phyloP scores from a whole-genome alignment of 30 jellyfish, hydroid and myxozoan genomes.

The Cassiopea xamachana region DNA sequence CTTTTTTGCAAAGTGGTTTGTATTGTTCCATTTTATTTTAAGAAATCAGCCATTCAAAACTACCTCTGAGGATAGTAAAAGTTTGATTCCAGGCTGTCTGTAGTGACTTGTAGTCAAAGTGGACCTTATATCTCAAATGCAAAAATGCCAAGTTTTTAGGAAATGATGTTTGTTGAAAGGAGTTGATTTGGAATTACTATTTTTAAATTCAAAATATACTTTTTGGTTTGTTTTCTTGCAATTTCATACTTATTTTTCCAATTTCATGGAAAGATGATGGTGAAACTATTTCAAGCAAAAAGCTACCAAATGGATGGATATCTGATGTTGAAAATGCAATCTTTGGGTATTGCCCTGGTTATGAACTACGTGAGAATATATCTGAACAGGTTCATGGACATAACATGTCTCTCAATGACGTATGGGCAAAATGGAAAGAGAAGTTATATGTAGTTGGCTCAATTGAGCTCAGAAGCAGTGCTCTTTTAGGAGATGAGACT shows the following conservation, averaged over 20 bases:
- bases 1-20: no score
- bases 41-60: no score
- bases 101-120: no score
- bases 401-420: not conserved
- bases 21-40: no score
- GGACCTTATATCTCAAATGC: no score
- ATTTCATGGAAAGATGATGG: conserved; percentile 12
- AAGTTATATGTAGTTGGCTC: conserved; percentile 64
- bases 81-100: no score
- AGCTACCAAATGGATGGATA: conserved; percentile 54
- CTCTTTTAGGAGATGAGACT: conserved; percentile 58
- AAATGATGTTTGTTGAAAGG: no score
- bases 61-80: no score
- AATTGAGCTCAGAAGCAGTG: conserved; percentile 70
- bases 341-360: conserved; percentile 58
- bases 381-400: conserved; percentile 7
- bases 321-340: conserved; percentile 19
- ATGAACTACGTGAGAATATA: conserved; percentile 1
- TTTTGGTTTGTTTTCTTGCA: not conserved
- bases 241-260: not conserved
- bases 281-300: not conserved
- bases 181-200: no score
- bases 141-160: no score
- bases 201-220: not conserved
- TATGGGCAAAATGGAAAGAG: conserved; percentile 69